Conservation (phyloP, 37 sponge, comb jelly and placozoan genomes). For the Aplysina aerophoba region DNA sequence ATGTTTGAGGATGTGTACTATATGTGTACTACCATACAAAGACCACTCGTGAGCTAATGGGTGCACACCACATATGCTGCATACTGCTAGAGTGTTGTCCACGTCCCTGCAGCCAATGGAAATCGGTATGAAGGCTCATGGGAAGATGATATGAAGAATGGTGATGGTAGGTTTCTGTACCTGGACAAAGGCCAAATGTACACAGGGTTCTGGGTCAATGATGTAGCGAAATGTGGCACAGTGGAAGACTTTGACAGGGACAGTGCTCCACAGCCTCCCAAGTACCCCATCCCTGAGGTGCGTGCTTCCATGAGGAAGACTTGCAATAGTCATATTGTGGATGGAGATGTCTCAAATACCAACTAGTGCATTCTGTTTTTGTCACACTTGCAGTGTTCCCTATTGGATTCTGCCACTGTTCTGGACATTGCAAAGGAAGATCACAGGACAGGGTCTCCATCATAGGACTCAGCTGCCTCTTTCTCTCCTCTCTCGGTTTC, state of each 20-base stretch:
- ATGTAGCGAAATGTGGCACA: constrained; percentile 89
- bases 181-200: constrained; percentile 92
- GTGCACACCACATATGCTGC: neutral
- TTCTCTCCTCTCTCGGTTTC: too few relatives aligned
- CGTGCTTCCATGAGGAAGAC: neutral
- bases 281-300: constrained; percentile 90
- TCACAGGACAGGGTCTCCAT: too few relatives aligned
- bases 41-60: too few relatives aligned
- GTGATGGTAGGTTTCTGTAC: constrained; percentile 80
- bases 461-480: too few relatives aligned
- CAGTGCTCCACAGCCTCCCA: constrained; percentile 75
- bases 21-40: too few relatives aligned
- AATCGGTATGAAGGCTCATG: constrained; percentile 86
- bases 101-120: constrained; percentile 46
- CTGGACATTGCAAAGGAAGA: too few relatives aligned
- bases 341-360: too few relatives aligned
- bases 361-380: too few relatives aligned
- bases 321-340: too few relatives aligned
- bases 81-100: neutral
- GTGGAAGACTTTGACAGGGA: constrained; percentile 82
- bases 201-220: constrained; percentile 86
- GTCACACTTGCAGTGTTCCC: too few relatives aligned
- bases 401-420: too few relatives aligned
- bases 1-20: too few relatives aligned
- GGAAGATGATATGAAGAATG: constrained; percentile 83